These are phyloP conservation scores for Calypte anna DNA, from an alignment of 2,113 vertebrate species.

Conservation along the genomic window DNA sequence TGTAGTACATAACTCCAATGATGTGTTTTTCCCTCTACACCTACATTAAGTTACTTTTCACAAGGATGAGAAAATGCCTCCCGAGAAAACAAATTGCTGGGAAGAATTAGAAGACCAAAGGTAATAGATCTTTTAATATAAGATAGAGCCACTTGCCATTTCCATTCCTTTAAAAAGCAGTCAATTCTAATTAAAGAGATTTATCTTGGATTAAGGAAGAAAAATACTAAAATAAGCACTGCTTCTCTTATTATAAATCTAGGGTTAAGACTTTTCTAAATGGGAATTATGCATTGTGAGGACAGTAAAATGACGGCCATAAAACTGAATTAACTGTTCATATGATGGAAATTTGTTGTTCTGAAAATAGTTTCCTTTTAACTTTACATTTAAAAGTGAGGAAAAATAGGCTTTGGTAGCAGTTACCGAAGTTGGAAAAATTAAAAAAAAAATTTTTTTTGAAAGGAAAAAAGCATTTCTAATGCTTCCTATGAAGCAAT, in stretches of 20 bases:
- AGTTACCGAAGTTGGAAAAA: not conserved
- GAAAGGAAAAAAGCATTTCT: not conserved
- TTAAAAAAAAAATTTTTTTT: not conserved
- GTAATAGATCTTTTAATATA: constrained; percentile 65
- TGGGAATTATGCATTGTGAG: not conserved
- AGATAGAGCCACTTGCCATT: constrained; percentile 45
- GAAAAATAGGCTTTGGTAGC: not conserved
- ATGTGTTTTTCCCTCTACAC: constrained; percentile 32
- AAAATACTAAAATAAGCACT: constrained; percentile 5
- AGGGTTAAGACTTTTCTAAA: constrained; percentile 36
- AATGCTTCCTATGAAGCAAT: not conserved
- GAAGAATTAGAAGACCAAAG: constrained; percentile 55
- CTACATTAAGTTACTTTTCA: constrained; percentile 32
- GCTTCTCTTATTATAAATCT: constrained; percentile 1
- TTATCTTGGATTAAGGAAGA: constrained; percentile 57
- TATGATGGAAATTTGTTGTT: not conserved
- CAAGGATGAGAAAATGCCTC: constrained; percentile 29
- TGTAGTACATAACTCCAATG: not conserved
- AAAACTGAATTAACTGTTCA: not conserved
- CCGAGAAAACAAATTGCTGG: constrained; percentile 17
- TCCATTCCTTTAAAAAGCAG: constrained; percentile 60
- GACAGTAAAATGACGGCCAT: not conserved
- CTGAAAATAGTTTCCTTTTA: not conserved
- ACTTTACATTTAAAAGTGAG: not conserved
- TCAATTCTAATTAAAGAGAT: constrained; percentile 65